These are phyloP conservation scores for Acyrthosiphon pisum DNA, from an alignment of 1,140 invertebrate genomes.

Conservation along the genomic window DNA sequence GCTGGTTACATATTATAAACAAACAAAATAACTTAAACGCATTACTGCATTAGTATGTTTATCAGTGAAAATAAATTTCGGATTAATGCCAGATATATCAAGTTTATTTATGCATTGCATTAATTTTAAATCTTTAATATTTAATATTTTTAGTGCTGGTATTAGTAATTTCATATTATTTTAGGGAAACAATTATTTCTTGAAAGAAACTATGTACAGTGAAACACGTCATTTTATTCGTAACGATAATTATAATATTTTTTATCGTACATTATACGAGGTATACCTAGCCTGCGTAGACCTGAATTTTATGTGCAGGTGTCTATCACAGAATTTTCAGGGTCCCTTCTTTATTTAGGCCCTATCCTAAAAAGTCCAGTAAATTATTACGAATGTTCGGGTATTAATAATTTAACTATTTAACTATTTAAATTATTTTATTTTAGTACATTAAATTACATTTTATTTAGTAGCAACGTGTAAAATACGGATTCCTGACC, in stretches of 20 bases:
- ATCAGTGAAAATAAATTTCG: background rate
- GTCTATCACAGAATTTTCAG: no score
- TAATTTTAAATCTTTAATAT: slow-evolving; percentile 24
- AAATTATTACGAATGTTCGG: no score
- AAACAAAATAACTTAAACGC: slow-evolving; percentile 22
- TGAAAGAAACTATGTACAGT: background rate
- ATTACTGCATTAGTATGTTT: slow-evolving; percentile 4
- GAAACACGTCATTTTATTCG: background rate
- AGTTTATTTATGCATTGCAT: slow-evolving; percentile 23
- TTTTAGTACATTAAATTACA: no score
- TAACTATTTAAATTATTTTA: no score
- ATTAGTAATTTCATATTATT: background rate
- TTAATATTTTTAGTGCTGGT: background rate
- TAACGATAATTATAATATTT: background rate
- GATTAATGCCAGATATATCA: slow-evolving; percentile 3
- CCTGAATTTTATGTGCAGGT: no score
- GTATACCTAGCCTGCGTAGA: no score
- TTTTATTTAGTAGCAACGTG: no score
- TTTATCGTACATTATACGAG: no score
- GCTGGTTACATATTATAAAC: background rate
- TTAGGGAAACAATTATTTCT: background rate
- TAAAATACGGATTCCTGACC: no score
- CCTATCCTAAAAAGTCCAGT: no score
- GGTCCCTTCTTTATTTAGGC: no score
- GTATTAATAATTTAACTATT: no score